Evolutionary conservation across 1,140 invertebrate genomes (phyloP).

Genomic region (Mactra quadrangularis): DNA sequence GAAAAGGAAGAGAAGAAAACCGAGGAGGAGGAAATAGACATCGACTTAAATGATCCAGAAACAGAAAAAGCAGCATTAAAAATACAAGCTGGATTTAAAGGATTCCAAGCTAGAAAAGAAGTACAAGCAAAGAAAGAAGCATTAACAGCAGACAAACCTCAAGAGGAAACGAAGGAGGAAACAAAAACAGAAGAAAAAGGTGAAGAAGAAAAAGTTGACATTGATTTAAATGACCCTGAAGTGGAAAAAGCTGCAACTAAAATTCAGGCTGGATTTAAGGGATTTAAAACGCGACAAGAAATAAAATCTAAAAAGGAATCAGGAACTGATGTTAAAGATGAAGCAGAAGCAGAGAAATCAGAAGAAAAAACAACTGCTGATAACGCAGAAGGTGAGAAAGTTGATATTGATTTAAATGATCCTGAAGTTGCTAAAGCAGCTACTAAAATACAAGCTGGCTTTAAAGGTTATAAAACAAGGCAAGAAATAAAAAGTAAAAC

Average conservation of each 20-base stretch:
- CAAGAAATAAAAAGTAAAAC: slow-evolving; percentile 64
- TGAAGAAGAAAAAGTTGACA: slow-evolving; percentile 45
- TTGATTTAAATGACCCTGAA: slow-evolving; percentile 67
- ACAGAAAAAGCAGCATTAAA: slow-evolving; percentile 68
- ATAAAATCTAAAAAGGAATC: slow-evolving; percentile 50
- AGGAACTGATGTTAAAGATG: slow-evolving; percentile 8
- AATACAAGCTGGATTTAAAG: slow-evolving; percentile 78
- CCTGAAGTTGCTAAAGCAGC: slow-evolving; percentile 73
- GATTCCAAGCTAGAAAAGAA: slow-evolving; percentile 73
- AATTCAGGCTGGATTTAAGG: slow-evolving; percentile 77
- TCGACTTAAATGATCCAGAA: slow-evolving; percentile 86
- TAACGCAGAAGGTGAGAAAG: slow-evolving; percentile 47
- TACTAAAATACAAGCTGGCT: slow-evolving; percentile 77
- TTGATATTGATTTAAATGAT: slow-evolving; percentile 76
- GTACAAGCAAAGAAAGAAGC: slow-evolving; percentile 62
- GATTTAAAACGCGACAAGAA: slow-evolving; percentile 64
- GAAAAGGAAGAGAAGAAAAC: slow-evolving; percentile 6
- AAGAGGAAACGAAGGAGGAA: slow-evolving; percentile 24
- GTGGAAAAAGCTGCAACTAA: slow-evolving; percentile 72
- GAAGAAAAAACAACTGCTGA: slow-evolving; percentile 8
- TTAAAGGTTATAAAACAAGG: slow-evolving; percentile 71
- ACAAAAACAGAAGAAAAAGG: slow-evolving; percentile 48
- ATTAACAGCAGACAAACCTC: slow-evolving; percentile 11
- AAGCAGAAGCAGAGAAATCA: slow-evolving; percentile 10
- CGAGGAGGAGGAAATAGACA: slow-evolving; percentile 69